phyloP scores from a whole-genome alignment of 2,797 vertebrate genomes.

The Chaetophractus vellerosus region DNA sequence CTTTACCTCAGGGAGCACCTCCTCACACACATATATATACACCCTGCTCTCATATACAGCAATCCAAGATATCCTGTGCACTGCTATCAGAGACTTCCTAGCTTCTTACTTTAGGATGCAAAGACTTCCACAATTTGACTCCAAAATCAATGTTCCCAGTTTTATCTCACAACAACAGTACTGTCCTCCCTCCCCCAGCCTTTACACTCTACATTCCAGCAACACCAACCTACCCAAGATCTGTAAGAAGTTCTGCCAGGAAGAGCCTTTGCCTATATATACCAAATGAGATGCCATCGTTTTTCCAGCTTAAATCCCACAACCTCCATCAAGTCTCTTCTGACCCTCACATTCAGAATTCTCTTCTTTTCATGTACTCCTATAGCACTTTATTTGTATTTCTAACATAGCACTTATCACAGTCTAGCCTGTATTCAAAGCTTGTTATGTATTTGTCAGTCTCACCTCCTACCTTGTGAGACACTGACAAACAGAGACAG shows the following conservation, averaged over 20 bases:
- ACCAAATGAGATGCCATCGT: neutral
- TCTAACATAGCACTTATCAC: slow-evolving; percentile 30
- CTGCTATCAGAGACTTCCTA: neutral
- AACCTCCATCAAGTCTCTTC: neutral
- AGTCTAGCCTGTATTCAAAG: neutral
- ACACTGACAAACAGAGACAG: slow-evolving; percentile 44
- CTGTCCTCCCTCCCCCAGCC: neutral
- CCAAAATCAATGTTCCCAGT: neutral
- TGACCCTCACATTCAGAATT: neutral
- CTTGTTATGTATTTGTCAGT: slow-evolving; percentile 44
- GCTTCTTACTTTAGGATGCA: neutral
- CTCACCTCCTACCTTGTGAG: slow-evolving; percentile 51
- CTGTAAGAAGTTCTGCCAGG: neutral
- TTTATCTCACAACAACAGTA: neutral
- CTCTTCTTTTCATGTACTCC: neutral
- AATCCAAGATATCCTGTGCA: neutral
- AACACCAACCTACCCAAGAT: neutral
- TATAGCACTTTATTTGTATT: neutral
- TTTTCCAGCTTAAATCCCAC: neutral
- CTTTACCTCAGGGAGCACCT: neutral
- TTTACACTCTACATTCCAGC: neutral
- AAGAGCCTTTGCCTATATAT: neutral
- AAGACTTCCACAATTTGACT: slow-evolving; percentile 29
- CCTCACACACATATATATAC: neutral
- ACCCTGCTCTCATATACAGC: neutral